These are phyloP conservation scores for Hydrolagus colliei DNA, from an alignment of 2,797 vertebrate species.

Conservation along the genomic window DNA sequence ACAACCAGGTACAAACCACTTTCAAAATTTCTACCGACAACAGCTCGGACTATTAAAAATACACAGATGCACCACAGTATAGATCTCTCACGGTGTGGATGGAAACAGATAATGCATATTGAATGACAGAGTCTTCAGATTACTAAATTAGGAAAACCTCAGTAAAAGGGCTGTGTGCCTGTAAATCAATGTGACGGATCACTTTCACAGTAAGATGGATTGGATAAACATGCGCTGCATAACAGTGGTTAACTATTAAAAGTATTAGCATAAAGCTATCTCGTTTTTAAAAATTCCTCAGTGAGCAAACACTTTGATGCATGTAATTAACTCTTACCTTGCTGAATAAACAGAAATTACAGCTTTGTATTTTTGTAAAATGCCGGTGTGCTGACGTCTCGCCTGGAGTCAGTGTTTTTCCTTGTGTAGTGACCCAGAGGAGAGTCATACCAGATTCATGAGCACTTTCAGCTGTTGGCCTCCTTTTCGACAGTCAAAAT, in stretches of 20 bases:
- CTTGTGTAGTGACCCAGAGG: background rate
- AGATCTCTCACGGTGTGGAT: conserved; percentile 3
- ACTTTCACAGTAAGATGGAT: background rate
- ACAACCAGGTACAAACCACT: background rate
- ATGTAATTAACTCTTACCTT: background rate
- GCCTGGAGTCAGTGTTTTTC: too few species aligned
- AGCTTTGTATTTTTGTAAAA: background rate
- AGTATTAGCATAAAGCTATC: background rate
- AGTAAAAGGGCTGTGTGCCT: conserved; percentile 11
- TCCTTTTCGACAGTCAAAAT: background rate
- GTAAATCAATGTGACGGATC: conserved; percentile 23
- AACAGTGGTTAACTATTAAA: background rate
- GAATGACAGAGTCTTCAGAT: conserved; percentile 22
- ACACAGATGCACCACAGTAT: background rate
- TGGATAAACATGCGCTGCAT: conserved; percentile 19
- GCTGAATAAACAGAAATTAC: conserved; percentile 2
- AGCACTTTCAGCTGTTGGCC: background rate
- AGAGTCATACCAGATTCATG: background rate
- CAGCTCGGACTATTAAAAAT: background rate
- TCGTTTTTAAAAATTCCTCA: background rate
- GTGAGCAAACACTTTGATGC: background rate
- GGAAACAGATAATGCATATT: conserved; percentile 28
- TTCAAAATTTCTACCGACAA: background rate
- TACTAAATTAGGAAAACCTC: conserved; percentile 26
- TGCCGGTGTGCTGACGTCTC: background rate